Conservation (phyloP, 2,113 vertebrate species). For the Pterocles gutturalis region DNA sequence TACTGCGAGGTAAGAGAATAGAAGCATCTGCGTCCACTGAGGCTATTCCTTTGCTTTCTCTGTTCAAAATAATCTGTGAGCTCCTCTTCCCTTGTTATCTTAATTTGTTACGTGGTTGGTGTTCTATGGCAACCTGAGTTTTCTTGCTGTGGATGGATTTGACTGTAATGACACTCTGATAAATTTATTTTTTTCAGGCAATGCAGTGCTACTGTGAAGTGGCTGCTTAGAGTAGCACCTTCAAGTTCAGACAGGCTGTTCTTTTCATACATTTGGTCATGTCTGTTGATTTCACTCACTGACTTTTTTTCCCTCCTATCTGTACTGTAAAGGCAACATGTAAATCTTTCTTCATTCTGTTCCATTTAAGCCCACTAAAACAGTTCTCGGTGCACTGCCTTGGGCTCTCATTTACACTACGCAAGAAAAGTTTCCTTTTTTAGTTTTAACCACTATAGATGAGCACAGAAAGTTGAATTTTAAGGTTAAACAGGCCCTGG, state of each 20-base stretch:
- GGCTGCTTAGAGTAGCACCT: not conserved
- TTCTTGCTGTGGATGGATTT: not conserved
- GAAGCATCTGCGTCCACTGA: fast-evolving
- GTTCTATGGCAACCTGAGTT: not conserved
- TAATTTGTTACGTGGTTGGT: not conserved
- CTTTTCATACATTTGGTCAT: not conserved
- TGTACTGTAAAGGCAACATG: not conserved
- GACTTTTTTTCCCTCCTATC: not conserved
- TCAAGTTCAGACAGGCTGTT: not conserved
- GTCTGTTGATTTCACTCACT: not conserved
- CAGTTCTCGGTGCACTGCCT: not conserved
- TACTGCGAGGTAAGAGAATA: not conserved
- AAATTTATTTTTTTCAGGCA: not conserved
- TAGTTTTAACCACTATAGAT: not conserved
- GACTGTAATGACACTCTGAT: not conserved
- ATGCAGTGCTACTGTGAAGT: not conserved
- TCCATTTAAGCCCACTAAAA: not conserved
- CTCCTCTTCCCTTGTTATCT: not conserved
- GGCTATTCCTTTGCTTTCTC: not conserved
- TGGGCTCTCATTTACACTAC: not conserved
- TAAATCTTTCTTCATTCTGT: not conserved
- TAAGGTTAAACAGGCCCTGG: not conserved
- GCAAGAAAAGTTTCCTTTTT: not conserved
- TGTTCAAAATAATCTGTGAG: not conserved
- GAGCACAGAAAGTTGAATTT: not conserved